Base-by-base conservation (phyloP, 2,888 invertebrate genomes). In the Pheosia tremula region DNA sequence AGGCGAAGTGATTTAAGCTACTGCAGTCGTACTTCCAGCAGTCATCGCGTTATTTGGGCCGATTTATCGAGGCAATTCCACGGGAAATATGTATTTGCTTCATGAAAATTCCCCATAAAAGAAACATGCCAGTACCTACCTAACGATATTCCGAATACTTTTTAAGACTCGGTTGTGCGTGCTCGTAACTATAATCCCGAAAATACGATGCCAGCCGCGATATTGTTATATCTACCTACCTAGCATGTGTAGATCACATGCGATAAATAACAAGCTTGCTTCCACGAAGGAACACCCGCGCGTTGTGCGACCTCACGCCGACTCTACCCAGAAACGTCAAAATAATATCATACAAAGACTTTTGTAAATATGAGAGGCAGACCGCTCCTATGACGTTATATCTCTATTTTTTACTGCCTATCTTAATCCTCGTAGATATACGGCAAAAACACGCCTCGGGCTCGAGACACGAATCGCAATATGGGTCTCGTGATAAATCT, bases 401-500 rank as follows among this genome's bases (percentile, higher is more conserved):
- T 88, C 80, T 88, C 79, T 84, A 85, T 87, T 90, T 91, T 86
- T 89, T 88, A 83, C 84, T 73, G 69, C 75, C 75, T 63, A 66
- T 63, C 79, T 81, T 79, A 24, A 82, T 83, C 81, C 83, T 81
- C 75, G 76, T 80, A 75, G 77, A 79, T 75, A 77, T 68, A 75
- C 68, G 65, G 84, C 83, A 87, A 87, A 87, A 89, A 86, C 87
- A 80, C 80, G 86, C 83, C 84, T 78, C 80, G 65, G 78, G 83
- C 79, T 71, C 69, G 70, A 84, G 81, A 82, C 86, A 89, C 86
- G 87, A 88, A 86, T 88, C 83, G 88, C 89, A 89, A 89, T 89
- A 87, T 84, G 83, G 84, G 73, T 75, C 80, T 84, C 79, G 86
- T 81, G 89, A 91, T 93, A 93, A 93, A 93, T 93, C 91, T 92